Evolutionary conservation across 2,797 vertebrate species (phyloP).

Genomic region (Halcyon smyrnensis): DNA sequence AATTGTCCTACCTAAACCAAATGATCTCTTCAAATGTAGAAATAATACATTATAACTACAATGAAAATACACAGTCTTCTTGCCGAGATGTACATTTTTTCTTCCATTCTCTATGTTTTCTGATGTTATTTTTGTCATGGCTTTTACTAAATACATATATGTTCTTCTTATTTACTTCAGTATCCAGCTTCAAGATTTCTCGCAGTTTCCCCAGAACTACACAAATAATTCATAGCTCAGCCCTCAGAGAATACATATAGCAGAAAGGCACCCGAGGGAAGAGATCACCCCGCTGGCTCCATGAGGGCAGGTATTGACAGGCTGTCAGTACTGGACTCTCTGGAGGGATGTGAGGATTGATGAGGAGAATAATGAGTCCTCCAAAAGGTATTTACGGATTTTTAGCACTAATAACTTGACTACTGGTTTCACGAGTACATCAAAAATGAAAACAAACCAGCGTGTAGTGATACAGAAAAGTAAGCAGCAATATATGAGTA

Average conservation of each 20-base stretch:
- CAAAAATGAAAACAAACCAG: not conserved
- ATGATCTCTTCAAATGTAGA: not conserved
- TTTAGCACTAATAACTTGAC: not conserved
- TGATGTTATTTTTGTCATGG: not conserved
- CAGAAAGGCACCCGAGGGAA: not conserved
- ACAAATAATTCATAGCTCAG: conserved; percentile 27
- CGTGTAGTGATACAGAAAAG: not conserved
- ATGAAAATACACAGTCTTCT: not conserved
- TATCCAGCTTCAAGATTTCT: not conserved
- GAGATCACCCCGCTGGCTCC: not conserved
- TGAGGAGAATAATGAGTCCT: not conserved
- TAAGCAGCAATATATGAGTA: not conserved
- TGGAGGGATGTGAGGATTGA: not conserved
- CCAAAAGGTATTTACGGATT: not conserved
- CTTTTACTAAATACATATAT: conserved; percentile 10
- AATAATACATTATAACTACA: not conserved
- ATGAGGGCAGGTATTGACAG: not conserved
- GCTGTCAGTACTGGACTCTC: not conserved
- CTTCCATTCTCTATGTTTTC: not conserved
- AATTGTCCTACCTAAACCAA: not conserved
- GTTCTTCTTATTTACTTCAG: conserved; percentile 5
- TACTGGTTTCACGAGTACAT: not conserved
- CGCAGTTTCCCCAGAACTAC: not conserved
- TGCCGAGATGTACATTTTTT: not conserved
- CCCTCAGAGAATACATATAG: not conserved